Evolutionary conservation across 2,888 invertebrate genomes (phyloP).

Genomic region (Hyposoter dolosus): DNA sequence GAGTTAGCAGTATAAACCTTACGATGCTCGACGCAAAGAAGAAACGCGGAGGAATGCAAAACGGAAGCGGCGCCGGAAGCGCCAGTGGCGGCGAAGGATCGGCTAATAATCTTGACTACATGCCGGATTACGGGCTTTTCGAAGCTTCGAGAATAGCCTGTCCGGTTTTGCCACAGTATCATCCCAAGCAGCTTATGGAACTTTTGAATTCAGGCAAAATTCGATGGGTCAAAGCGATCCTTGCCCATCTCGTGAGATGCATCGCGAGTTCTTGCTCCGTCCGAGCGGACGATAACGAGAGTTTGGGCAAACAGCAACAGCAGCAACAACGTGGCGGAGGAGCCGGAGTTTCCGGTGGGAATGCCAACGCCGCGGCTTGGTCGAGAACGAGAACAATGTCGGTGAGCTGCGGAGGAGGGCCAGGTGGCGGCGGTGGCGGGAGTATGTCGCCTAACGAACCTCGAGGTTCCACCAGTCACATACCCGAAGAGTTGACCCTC

Average conservation of each 20-base stretch:
- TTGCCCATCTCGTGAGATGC: constrained; percentile 97
- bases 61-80: constrained; percentile 70
- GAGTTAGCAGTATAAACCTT: constrained; percentile 94
- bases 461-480: constrained; percentile 91
- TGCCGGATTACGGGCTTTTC: constrained; percentile 97
- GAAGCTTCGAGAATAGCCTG: constrained; percentile 99
- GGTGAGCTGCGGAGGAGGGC: constrained; percentile 91
- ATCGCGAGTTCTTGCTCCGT: constrained; percentile 86
- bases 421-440: constrained; percentile 86
- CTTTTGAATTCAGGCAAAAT: constrained; percentile 99
- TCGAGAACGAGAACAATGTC: constrained; percentile 95
- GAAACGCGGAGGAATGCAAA: constrained; percentile 86
- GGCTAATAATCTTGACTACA: constrained; percentile 89
- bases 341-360: constrained; percentile 1
- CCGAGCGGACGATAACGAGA: constrained; percentile 85
- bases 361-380: constrained; percentile 86
- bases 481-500: constrained; percentile 94
- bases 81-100: constrained; percentile 67
- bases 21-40: constrained; percentile 92
- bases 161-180: constrained; percentile 99
- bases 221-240: constrained; percentile 98
- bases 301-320: constrained; percentile 84
- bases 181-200: constrained; percentile 99
- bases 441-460: constrained; percentile 92
- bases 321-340: constrained; percentile 64